Evolutionary conservation across 2,797 vertebrate species (phyloP).

Genomic region (Streptopelia turtur): DNA sequence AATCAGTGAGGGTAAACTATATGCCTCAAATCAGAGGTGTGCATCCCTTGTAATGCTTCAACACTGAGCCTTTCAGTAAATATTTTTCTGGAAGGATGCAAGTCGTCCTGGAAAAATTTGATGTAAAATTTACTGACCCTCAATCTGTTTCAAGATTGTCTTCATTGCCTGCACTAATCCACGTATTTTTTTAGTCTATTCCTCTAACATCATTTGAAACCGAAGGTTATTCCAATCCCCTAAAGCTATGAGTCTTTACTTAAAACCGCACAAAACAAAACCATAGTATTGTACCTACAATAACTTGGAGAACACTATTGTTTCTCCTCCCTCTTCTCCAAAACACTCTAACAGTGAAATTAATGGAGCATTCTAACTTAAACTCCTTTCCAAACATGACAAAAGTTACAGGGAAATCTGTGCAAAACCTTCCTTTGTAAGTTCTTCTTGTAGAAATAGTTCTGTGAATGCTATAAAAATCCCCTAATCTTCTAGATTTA

Average conservation of each 20-base stretch:
- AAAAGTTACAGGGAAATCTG: background rate
- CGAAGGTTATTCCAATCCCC: background rate
- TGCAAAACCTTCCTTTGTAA: background rate
- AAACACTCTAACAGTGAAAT: background rate
- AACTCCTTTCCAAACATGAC: background rate
- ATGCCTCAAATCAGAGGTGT: background rate
- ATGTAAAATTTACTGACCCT: background rate
- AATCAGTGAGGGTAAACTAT: background rate
- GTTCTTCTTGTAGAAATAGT: background rate
- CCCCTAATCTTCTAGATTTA: background rate
- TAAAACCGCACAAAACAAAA: background rate
- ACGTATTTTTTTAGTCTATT: background rate
- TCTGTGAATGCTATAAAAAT: background rate
- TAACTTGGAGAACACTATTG: background rate
- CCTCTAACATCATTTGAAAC: background rate
- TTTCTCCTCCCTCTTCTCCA: background rate
- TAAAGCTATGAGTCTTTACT: background rate
- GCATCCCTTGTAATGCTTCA: background rate
- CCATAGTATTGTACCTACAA: background rate
- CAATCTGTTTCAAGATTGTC: background rate
- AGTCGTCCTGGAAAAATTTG: background rate
- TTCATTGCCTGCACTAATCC: background rate
- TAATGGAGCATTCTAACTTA: background rate
- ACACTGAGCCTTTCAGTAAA: background rate
- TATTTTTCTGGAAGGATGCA: background rate